A percentile compares a stretch with the other conserved stretches of the same genome.
Evolutionary conservation across 2,113 vertebrate species (phyloP).

Genomic region (Aegypius monachus): DNA sequence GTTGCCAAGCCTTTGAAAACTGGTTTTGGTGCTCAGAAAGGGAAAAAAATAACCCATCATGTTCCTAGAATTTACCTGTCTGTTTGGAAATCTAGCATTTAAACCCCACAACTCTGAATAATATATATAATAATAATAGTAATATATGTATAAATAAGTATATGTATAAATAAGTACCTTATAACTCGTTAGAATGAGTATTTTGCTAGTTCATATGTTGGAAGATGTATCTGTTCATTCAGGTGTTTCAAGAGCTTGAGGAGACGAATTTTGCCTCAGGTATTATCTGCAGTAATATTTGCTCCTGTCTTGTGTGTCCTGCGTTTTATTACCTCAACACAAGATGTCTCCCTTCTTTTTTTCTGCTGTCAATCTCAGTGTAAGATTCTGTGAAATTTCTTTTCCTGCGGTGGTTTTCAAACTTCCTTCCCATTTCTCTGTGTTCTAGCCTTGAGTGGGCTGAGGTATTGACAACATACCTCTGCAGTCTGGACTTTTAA

Average conservation of each 20-base stretch:
- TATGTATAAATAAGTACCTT: neutral
- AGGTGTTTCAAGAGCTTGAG: neutral
- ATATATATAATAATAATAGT: neutral
- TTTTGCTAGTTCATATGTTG: neutral
- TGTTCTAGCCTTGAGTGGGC: neutral
- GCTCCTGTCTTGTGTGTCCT: neutral
- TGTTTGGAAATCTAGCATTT: neutral
- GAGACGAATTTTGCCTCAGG: neutral
- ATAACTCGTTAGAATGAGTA: neutral
- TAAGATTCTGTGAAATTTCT: neutral
- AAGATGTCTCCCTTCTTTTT: neutral
- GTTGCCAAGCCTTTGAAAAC: neutral
- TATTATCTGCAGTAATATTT: neutral
- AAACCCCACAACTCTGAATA: neutral
- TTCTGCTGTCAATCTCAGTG: neutral
- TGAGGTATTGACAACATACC: neutral
- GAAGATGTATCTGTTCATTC: neutral
- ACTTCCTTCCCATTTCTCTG: neutral
- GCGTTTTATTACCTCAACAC: neutral
- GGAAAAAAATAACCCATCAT: neutral
- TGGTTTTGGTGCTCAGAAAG: neutral
- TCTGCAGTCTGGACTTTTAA: neutral
- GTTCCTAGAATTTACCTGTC: neutral
- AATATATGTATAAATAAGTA: neutral
- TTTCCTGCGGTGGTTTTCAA: neutral